Base-by-base conservation (phyloP, 2,113 vertebrate species). In the Mesembrinibis cayennensis region DNA sequence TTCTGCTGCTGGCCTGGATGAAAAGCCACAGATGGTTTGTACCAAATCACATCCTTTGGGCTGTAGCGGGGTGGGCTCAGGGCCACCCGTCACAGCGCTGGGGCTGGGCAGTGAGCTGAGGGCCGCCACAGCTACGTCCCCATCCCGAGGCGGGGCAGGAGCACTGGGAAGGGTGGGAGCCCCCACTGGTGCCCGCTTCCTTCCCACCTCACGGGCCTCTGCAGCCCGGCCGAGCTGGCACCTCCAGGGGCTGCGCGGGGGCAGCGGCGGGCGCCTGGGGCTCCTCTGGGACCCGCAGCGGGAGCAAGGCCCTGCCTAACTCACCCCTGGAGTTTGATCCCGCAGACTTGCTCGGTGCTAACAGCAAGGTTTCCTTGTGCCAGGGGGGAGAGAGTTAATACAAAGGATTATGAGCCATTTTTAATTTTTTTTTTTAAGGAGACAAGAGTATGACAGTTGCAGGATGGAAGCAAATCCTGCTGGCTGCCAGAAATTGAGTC, bases 111-210 rank as follows among this genome's bases (percentile, higher is more conserved):
- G 56, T 0, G 9, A 50, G 52, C 34, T 5, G 47, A 30, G 65
- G 32, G 65, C 20, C 3, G 1, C 49, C 30, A 11, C 45, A 22
- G 32, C n/a, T 56, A 5, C 0, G 0, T 16, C 55, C 49, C 22
- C 1, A 0, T 34, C 36, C 49, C 4, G 22, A 29, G 69, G 20
- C 53, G 62, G 30, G n/a, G 27, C 6, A 32, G 42, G 36, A 34
- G 44, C 16, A 11, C 19, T 4, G 9, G 32, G 38, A 32, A 73
- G 14, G 20, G 20, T 12, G 20, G 23, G 38, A 47, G 47, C 14
- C 20, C 52, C n/a, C 16, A 17, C 11, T 0, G 9, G 25, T 2
- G 2, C 18, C 56, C 0, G 2, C 13, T 5, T 56, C 25, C 49
- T 42, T 52, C 19, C 30, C 22, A 6, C 26, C 12, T 8, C 14